These are phyloP conservation scores for Ischnus inquisitorius DNA, from an alignment of 2,888 invertebrate species.

Conservation along the genomic window DNA sequence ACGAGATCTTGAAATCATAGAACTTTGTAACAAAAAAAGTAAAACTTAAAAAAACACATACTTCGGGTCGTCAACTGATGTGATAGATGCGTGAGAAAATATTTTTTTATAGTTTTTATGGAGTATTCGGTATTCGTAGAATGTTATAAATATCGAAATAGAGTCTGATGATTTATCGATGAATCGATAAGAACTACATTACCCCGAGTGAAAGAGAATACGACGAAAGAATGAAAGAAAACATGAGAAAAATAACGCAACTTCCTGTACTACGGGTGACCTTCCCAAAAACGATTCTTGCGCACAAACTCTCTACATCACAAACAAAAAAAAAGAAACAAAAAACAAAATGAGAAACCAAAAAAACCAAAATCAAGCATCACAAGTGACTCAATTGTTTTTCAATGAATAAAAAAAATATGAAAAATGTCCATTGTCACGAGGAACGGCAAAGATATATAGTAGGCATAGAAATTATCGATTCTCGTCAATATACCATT, in stretches of 20 bases:
- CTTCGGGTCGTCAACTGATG: conserved; percentile 61
- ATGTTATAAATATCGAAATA: conserved; percentile 1
- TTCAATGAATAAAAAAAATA: conserved; percentile 12
- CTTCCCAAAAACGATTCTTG: conserved; percentile 24
- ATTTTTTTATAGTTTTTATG: conserved; percentile 74
- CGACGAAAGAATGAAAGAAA: neutral
- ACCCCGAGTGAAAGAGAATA: neutral
- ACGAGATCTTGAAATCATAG: conserved; percentile 49
- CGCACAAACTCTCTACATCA: conserved; percentile 50
- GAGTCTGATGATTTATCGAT: conserved; percentile 36
- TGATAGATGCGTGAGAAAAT: conserved; percentile 72
- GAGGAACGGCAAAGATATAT: conserved; percentile 19
- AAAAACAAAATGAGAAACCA: neutral
- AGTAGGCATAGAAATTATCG: conserved; percentile 33
- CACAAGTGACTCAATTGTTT: conserved; percentile 2
- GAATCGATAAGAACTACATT: conserved; percentile 7
- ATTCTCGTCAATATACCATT: conserved; percentile 66
- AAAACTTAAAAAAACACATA: conserved; percentile 34
- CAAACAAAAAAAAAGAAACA: conserved; percentile 5
- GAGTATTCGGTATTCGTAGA: conserved; percentile 65
- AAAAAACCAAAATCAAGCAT: conserved; percentile 5
- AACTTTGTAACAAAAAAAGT: conserved; percentile 29
- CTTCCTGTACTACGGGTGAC: neutral
- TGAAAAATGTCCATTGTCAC: conserved; percentile 4
- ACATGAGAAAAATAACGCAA: neutral